These are phyloP conservation scores for Crotalus viridis DNA, from an alignment of 2,113 vertebrate genomes.

Conservation along the genomic window DNA sequence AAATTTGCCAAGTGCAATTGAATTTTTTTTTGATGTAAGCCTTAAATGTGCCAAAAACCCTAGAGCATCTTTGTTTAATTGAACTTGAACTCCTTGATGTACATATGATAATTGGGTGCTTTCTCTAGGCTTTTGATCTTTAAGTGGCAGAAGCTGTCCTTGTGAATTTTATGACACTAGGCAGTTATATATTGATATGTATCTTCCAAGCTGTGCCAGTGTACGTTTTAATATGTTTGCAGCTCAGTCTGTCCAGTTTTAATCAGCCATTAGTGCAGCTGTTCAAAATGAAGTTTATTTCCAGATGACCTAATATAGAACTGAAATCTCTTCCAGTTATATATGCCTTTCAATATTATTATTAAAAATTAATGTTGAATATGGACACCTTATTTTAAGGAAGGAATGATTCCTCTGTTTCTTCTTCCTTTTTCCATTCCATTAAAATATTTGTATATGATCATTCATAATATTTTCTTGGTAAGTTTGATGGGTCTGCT, in stretches of 20 bases:
- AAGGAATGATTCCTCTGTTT: neutral
- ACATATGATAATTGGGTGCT: conserved; percentile 20
- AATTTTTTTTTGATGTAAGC: neutral
- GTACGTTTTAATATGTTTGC: neutral
- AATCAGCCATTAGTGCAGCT: neutral
- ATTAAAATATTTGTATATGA: neutral
- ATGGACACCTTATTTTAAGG: neutral
- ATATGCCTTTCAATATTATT: neutral
- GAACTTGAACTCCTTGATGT: conserved; percentile 24
- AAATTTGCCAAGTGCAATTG: conserved; percentile 23
- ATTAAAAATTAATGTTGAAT: neutral
- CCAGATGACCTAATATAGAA: neutral
- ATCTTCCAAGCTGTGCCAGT: conserved; percentile 14
- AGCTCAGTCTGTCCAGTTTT: neutral
- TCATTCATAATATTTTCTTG: neutral
- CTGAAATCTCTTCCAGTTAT: neutral
- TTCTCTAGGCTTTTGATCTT: conserved; percentile 9
- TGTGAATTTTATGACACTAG: conserved; percentile 7
- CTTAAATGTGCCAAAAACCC: conserved; percentile 18
- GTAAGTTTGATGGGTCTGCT: neutral
- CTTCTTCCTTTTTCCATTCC: neutral
- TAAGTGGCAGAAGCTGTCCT: conserved; percentile 23
- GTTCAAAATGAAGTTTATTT: neutral
- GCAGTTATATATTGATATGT: neutral
- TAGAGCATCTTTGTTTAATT: conserved; percentile 6